Evolutionary conservation across 2,797 vertebrate species (phyloP), one percentile per base, ranked within the genome.

Genomic region (Pelobates cultripes): DNA sequence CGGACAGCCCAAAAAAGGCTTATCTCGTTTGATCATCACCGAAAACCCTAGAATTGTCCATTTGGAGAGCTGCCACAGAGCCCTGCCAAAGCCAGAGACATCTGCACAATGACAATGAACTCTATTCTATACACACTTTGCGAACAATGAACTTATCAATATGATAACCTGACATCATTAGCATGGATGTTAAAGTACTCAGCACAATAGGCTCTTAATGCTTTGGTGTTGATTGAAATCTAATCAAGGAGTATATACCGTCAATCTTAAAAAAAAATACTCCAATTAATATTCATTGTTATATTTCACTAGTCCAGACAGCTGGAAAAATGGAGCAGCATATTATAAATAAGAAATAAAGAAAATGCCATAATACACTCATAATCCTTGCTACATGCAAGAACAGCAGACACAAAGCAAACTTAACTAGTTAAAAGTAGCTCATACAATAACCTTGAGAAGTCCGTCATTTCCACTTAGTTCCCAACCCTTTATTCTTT

Each of bases 81-180:
- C 69, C 72, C 47, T 82, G 81, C 75, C 70, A 74, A 78, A 70
- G 28, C 81, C 70, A 78, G 53, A 81, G 75, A 75, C 76, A 78
- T 75, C 64, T 78, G 76, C 55, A 74, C 47, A 71, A 72, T 75
- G 57, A 75, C 82, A 84, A 6, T 57, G 41, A 74, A 43, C 60
- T 83, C 81, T 83, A 83, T 83, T 78, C 64, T 73, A 60, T 66
- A 63, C 28, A n/a, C 17, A 28, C 60, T 67, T 12, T 10, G 69
- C 51, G 70, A 84, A 84, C 77, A 75, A 84, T 84, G 82, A 79
- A 75, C 72, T 64, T 84, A 79, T 75, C 82, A 84, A 75, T 84
- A 79, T 84, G 72, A 79, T 79, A 84, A 84, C 77, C 82, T 84
- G 82, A 79, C 75, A 79, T 84, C 55, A 84, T 84, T 84, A 84